Evolutionary conservation across 2,113 vertebrate genomes (phyloP).

Genomic region (Prunella himalayana): DNA sequence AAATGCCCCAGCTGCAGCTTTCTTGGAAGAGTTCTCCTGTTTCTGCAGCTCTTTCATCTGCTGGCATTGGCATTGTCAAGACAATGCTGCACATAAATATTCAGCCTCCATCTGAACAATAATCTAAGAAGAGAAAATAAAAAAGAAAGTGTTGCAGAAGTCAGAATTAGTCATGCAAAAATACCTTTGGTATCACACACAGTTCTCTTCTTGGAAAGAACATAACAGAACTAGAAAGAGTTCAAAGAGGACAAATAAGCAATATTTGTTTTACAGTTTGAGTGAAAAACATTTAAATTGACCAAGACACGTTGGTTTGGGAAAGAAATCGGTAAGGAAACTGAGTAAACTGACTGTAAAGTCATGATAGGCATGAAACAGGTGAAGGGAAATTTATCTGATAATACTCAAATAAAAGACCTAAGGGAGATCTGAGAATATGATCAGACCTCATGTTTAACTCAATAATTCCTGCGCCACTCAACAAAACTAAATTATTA

Average conservation of each 20-base stretch:
- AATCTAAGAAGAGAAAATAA: not conserved
- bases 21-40: not conserved
- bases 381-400: not conserved
- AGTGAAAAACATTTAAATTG: not conserved
- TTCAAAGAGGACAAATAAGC: not conserved
- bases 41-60: not conserved
- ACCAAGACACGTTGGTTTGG: not conserved
- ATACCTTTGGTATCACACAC: not conserved
- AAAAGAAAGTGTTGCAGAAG: not conserved
- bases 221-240: not conserved
- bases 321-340: not conserved
- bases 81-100: not conserved
- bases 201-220: not conserved
- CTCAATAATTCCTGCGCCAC: not conserved
- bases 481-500: not conserved
- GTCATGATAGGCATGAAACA: not conserved
- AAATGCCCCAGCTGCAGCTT: not conserved
- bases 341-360: not conserved
- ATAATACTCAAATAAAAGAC: not conserved
- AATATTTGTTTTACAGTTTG: not conserved
- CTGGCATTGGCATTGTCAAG: not conserved
- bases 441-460: not conserved
- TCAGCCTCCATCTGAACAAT: not conserved
- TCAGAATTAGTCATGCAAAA: not conserved
- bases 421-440: not conserved